Evolutionary conservation across 2,797 vertebrate genomes (phyloP).

Genomic region (Ptychobarbus kaznakovi): DNA sequence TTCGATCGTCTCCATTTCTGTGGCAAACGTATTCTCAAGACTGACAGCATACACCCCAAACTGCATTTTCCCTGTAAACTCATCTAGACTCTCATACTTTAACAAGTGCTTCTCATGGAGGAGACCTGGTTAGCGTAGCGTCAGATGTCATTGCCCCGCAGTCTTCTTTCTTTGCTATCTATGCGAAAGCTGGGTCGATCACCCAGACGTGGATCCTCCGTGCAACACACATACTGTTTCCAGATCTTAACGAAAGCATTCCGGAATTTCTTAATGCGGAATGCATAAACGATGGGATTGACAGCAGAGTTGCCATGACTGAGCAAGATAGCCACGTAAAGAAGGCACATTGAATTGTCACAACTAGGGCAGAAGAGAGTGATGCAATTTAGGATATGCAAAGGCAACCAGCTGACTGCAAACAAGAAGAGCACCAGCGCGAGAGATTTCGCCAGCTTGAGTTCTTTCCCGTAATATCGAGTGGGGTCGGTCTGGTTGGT

Average conservation of each 20-base stretch:
- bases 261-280: slow-evolving; percentile 95
- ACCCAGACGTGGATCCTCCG: slow-evolving; percentile 67
- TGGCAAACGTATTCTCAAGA: neutral
- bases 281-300: slow-evolving; percentile 96
- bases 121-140: neutral
- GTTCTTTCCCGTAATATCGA: slow-evolving; percentile 95
- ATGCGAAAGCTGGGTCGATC: slow-evolving; percentile 74
- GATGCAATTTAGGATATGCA: slow-evolving; percentile 94
- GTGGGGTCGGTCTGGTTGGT: slow-evolving; percentile 86
- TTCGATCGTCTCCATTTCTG: neutral
- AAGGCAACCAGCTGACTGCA: slow-evolving; percentile 93
- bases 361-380: slow-evolving; percentile 89
- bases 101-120: neutral
- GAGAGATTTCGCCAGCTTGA: slow-evolving; percentile 95
- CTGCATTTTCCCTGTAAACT: neutral
- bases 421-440: slow-evolving; percentile 95
- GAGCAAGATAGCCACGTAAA: slow-evolving; percentile 92
- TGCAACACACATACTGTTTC: slow-evolving; percentile 93
- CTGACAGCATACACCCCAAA: neutral
- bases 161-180: slow-evolving; percentile 67
- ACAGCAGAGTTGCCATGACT: slow-evolving; percentile 96
- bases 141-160: slow-evolving; percentile 52
- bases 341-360: slow-evolving; percentile 79
- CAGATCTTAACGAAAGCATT: slow-evolving; percentile 93
- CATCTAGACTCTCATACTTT: neutral